Evolutionary conservation across 2,797 vertebrate species (phyloP), one percentile per base, ranked within the genome.

Genomic region (Rhynchonycteris naso): DNA sequence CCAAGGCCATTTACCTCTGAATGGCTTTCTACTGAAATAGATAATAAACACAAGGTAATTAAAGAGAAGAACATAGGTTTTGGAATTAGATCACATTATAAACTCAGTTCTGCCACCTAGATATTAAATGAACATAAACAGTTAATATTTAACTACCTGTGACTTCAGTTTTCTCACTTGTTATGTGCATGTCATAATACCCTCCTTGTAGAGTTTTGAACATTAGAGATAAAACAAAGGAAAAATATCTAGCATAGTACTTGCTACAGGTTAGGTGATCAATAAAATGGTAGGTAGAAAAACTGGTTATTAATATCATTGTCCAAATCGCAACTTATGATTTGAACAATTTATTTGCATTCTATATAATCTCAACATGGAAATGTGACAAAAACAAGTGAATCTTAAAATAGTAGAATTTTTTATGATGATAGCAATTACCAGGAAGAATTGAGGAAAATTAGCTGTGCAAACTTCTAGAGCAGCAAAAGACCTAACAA

Each of bases 401-500:
- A 82, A 83, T 69, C 7, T 58, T n/a, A 86, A 28, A 81, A n/a
- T 94, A 66, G 19, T n/a, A 86, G 68, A 50, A 79, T 33, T 65
- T 89, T 88, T 83, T 81, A 68, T 56, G 30, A 38, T 59, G 87
- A 88, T 50, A 93, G 66, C 82, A 87, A 94, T 86, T 92, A 79
- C 30, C 14, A 71, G 47, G 54, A 87, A 82, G n/a, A 94, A 89
- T 26, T 56, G 59, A 89, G n/a, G 47, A 68, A 94, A 85, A 68
- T 69, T 80, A 84, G 24, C 12, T 74, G 13, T 88, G 26, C 33
- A 85, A 93, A 83, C 16, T 81, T 88, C 16, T 59, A 82, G 47
- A 59, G n/a, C 16, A 79, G 18, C 50, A 50, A 75, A 89, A 56
- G 16, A 33, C 30, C 35, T 93, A n/a, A 24, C 38, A 58, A 35